Conservation (phyloP, 1,140 invertebrate species). For the Calosoma granatense region DNA sequence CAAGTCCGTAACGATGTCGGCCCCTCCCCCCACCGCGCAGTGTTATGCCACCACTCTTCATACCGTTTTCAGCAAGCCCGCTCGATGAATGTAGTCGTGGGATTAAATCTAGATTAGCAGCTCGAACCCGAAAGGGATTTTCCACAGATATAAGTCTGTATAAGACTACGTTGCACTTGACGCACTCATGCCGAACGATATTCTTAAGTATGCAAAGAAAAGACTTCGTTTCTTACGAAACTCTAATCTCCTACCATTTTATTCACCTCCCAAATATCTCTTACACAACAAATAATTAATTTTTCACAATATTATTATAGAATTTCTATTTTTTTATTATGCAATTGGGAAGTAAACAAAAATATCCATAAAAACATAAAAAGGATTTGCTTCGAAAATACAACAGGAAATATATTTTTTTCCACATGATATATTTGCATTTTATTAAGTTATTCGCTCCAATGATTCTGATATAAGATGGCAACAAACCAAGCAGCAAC, state of each 20-base stretch:
- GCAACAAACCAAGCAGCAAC: no score
- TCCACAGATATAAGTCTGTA: not conserved
- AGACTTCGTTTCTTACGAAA: not conserved
- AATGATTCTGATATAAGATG: no score
- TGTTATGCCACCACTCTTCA: not conserved
- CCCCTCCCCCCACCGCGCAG: not conserved
- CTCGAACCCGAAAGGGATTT: not conserved
- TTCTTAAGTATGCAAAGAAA: not conserved
- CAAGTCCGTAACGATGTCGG: not conserved
- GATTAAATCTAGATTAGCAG: not conserved
- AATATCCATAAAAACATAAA: no score
- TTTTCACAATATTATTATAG: no score
- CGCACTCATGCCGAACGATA: not conserved
- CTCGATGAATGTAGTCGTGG: not conserved
- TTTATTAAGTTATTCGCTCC: no score
- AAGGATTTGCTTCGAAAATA: no score
- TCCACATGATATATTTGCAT: no score
- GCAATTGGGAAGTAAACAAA: no score
- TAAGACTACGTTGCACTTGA: not conserved
- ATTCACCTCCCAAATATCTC: no score
- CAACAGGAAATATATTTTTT: no score
- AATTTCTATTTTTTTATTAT: no score
- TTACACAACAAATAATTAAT: no score
- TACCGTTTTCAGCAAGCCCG: not conserved
- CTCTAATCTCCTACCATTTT: not conserved